Evolutionary conservation across 2,113 vertebrate genomes (phyloP).

Genomic region (Dendropsophus ebraccatus): DNA sequence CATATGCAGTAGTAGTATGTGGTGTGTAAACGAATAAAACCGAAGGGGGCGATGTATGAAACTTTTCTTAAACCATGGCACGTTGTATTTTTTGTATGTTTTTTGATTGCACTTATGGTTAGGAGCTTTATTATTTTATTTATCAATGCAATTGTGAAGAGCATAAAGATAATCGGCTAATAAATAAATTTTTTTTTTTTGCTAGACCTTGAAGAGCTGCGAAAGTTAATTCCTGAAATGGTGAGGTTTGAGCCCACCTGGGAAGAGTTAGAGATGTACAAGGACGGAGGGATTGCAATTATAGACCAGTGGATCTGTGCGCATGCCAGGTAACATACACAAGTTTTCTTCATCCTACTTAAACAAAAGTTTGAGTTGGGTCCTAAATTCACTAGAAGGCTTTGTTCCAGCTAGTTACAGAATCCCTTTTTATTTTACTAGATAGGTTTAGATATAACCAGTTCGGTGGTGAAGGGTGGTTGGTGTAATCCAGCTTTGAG

Average conservation of each 20-base stretch:
- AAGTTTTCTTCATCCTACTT: background rate
- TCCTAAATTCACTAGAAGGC: background rate
- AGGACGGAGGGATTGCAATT: slow-evolving; percentile 92
- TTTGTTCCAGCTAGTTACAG: background rate
- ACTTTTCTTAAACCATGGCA: too few species aligned
- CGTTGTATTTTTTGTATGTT: too few species aligned
- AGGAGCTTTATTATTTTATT: too few species aligned
- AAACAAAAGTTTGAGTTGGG: background rate
- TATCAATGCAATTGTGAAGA: too few species aligned
- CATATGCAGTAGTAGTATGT: too few species aligned
- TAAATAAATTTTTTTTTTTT: too few species aligned
- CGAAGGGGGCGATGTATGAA: too few species aligned
- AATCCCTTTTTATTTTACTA: background rate
- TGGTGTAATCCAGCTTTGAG: too few species aligned
- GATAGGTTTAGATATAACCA: too few species aligned
- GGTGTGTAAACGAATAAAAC: too few species aligned
- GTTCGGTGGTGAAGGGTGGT: background rate
- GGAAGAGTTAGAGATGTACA: slow-evolving; percentile 87
- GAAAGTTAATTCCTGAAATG: slow-evolving; percentile 84
- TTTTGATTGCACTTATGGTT: too few species aligned
- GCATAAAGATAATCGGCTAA: too few species aligned
- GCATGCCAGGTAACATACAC: slow-evolving; percentile 82
- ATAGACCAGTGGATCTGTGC: slow-evolving; percentile 98
- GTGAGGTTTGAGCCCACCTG: slow-evolving; percentile 82
- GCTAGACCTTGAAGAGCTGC: slow-evolving; percentile 84